phyloP scores from a whole-genome alignment of 2,113 vertebrate species.

The Nansenia antarctica region DNA sequence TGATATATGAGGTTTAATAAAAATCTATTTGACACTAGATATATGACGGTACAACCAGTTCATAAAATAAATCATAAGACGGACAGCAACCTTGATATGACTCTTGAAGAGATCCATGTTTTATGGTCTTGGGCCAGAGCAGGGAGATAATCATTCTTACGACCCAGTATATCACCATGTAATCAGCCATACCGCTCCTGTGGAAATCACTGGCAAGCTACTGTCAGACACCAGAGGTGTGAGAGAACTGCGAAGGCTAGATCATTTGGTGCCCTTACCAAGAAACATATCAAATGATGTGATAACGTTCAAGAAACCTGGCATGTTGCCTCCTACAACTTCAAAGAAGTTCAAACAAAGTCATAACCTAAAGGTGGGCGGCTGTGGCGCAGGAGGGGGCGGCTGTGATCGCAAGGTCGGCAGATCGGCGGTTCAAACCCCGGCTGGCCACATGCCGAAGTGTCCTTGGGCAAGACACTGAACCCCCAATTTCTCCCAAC shows the following conservation, averaged over 20 bases:
- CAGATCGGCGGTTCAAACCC: too few species aligned
- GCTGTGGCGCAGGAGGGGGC: too few species aligned
- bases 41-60: neutral
- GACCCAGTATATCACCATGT: slow-evolving; percentile 4
- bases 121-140: slow-evolving; percentile 15
- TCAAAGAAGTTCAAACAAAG: too few species aligned
- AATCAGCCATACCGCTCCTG: neutral
- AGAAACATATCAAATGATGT: too few species aligned
- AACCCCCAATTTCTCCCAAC: too few species aligned
- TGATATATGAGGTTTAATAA: neutral
- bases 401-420: too few species aligned
- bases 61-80: slow-evolving; percentile 11
- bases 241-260: too few species aligned
- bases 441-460: too few species aligned
- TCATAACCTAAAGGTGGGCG: neutral
- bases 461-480: too few species aligned
- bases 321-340: too few species aligned
- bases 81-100: slow-evolving; percentile 1
- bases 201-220: slow-evolving; percentile 25
- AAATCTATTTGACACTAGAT: neutral
- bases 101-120: slow-evolving; percentile 3
- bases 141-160: slow-evolving; percentile 19
- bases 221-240: neutral
- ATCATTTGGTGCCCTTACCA: too few species aligned
- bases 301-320: too few species aligned